phyloP scores from a whole-genome alignment of 2,888 invertebrate genomes.

The Rotaria sp. region DNA sequence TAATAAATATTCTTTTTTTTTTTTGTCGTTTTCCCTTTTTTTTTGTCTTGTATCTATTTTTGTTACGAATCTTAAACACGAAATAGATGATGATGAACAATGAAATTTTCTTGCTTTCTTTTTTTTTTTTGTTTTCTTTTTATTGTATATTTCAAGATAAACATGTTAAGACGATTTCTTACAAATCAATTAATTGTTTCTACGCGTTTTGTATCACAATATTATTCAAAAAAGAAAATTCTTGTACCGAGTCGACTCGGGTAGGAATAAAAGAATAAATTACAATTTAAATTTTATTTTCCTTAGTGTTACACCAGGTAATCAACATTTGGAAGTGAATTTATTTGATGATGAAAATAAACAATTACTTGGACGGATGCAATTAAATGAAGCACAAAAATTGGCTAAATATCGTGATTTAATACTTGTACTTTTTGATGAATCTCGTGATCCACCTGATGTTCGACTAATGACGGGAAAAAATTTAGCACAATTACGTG shows the following conservation, averaged over 20 bases:
- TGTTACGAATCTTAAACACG: not conserved
- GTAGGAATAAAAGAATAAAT: not conserved
- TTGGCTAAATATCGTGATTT: constrained; percentile 1
- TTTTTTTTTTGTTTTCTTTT: not conserved
- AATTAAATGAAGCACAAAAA: constrained; percentile 10
- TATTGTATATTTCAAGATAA: constrained; percentile 4
- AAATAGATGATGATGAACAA: not conserved
- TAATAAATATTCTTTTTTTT: not conserved
- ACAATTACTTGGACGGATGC: not conserved
- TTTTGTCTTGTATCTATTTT: not conserved
- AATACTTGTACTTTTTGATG: constrained; percentile 9
- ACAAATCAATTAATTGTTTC: not conserved
- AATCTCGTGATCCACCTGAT: constrained; percentile 15
- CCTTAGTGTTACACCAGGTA: not conserved
- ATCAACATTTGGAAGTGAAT: constrained; percentile 18
- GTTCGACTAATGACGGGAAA: constrained; percentile 21
- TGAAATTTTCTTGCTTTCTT: not conserved
- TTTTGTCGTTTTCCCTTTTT: too few species aligned
- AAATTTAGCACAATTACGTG: not conserved
- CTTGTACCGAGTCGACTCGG: not conserved
- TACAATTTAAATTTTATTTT: not conserved
- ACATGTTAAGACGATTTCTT: not conserved
- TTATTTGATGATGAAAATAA: constrained; percentile 25
- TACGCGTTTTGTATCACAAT: constrained; percentile 19
- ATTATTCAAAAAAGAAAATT: constrained; percentile 26